Conservation (phyloP, 2,113 vertebrate species). For the Glareola pratincola region DNA sequence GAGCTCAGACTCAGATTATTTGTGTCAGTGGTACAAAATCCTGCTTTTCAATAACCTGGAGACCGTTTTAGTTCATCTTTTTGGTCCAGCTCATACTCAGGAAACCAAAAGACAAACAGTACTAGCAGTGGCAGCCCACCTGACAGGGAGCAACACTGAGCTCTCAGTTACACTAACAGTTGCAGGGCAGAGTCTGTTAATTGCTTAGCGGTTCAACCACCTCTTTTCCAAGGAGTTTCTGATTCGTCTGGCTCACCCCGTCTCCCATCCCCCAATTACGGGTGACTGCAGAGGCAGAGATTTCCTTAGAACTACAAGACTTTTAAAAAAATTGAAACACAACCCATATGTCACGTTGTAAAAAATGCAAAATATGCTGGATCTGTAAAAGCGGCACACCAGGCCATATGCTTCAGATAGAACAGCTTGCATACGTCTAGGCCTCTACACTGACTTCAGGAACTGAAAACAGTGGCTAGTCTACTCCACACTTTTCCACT, state of each 20-base stretch:
- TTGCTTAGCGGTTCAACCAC: background rate
- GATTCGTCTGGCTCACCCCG: background rate
- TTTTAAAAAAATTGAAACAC: background rate
- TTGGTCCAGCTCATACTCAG: background rate
- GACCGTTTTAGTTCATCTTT: background rate
- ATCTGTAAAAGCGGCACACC: slow-evolving; percentile 29
- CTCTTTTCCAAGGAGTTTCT: background rate
- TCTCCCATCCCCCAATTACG: background rate
- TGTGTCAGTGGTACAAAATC: background rate
- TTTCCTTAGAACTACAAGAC: slow-evolving; percentile 13
- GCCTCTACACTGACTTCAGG: slow-evolving; percentile 24
- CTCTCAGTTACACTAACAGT: background rate
- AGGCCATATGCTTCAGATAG: slow-evolving; percentile 57
- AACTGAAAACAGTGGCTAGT: slow-evolving; percentile 46
- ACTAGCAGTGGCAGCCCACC: background rate
- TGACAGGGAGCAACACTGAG: background rate
- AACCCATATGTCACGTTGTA: slow-evolving; percentile 47
- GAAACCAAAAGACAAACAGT: background rate
- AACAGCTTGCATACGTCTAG: slow-evolving; percentile 53
- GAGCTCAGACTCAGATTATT: background rate
- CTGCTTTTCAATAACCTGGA: background rate
- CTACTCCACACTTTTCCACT: background rate
- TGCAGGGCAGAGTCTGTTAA: background rate
- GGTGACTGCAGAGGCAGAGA: slow-evolving; percentile 12
- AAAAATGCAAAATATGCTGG: slow-evolving; percentile 53